Conservation (phyloP, 2,113 vertebrate species). For the Numenius arquata region DNA sequence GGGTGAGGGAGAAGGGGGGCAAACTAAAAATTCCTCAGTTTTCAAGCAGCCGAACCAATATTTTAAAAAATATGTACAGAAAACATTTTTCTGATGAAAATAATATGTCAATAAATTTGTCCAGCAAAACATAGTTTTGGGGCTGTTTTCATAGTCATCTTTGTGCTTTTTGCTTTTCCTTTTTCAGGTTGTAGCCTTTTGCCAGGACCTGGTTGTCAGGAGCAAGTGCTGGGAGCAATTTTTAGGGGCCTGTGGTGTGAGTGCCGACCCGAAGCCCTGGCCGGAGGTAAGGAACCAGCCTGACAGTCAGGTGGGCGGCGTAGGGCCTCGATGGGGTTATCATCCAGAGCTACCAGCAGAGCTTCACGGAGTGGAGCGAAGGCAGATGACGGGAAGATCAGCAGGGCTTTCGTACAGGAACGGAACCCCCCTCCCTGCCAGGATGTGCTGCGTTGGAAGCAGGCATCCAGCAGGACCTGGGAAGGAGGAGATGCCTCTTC, state of each 20-base stretch:
- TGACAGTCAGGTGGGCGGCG: too few relatives aligned
- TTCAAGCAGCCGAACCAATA: background rate
- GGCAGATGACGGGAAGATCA: background rate
- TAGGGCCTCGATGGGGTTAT: background rate
- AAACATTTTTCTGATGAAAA: background rate
- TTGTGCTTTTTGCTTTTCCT: background rate
- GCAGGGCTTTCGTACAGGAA: background rate
- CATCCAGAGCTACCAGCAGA: background rate
- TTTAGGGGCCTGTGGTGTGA: background rate
- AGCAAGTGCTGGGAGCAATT: background rate
- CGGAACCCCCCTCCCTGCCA: background rate
- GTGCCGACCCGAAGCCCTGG: accelerated
- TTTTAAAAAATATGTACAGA: background rate
- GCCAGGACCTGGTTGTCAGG: background rate
- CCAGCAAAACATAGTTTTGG: background rate
- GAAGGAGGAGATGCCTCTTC: background rate
- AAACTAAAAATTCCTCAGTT: accelerated
- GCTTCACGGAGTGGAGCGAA: background rate
- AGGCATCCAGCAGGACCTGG: background rate
- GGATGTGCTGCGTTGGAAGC: too few relatives aligned
- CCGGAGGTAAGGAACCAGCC: background rate
- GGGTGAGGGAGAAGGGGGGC: accelerated
- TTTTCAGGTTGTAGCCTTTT: background rate
- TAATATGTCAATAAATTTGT: background rate
- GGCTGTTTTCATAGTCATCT: background rate